phyloP scores from a whole-genome alignment of 2,797 vertebrate genomes.

The Oceanodroma leucorhoa region DNA sequence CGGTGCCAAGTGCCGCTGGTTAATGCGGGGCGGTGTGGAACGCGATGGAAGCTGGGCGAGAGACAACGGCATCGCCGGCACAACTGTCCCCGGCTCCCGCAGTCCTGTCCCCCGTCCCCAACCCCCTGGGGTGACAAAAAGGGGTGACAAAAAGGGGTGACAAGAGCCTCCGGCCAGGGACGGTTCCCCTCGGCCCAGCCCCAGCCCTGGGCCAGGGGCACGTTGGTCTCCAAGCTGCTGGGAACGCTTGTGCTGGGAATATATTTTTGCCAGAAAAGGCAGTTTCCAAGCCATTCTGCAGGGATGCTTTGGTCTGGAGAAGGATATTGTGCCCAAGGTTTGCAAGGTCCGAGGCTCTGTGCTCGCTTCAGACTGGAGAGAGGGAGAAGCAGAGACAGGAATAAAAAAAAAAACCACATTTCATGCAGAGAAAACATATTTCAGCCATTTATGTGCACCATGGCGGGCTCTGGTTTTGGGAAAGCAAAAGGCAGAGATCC shows the following conservation, averaged over 20 bases:
- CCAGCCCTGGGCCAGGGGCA: neutral
- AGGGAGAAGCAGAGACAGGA: neutral
- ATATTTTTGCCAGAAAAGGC: neutral
- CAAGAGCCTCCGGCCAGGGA: rapidly evolving
- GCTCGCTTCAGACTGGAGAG: neutral
- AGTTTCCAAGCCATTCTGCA: neutral
- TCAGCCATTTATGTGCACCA: neutral
- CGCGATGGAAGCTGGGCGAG: rapidly evolving
- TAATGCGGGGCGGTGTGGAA: rapidly evolving
- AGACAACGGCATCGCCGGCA: neutral
- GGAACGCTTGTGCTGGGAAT: neutral
- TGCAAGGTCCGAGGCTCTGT: neutral
- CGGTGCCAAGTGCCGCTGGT: rapidly evolving
- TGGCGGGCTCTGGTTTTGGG: neutral
- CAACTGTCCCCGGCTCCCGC: neutral
- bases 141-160: neutral
- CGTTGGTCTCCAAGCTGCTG: rapidly evolving
- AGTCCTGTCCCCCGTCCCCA: neutral
- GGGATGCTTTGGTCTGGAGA: neutral
- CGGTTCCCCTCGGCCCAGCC: neutral
- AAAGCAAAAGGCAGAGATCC: neutral
- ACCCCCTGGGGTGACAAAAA: neutral
- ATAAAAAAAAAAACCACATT: neutral
- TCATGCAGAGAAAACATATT: neutral
- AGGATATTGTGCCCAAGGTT: neutral